Conservation (phyloP, 2,113 vertebrate genomes). For the Macquaria australasica region DNA sequence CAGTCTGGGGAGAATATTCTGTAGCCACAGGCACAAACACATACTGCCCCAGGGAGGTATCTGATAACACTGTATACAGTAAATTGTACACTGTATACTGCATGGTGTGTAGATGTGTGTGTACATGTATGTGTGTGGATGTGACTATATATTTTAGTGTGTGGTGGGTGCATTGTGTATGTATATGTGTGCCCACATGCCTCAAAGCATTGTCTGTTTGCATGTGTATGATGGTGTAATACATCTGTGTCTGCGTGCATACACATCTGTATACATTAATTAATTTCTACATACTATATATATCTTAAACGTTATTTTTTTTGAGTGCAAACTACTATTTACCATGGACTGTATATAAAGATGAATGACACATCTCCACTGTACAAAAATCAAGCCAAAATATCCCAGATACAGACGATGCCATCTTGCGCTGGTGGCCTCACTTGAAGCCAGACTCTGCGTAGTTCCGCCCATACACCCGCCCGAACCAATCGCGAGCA, state of each 20-base stretch:
- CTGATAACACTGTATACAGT: constrained; percentile 52
- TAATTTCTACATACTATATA: neutral
- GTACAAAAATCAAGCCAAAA: too few species aligned
- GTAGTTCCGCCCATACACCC: too few species aligned
- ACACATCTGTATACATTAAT: neutral
- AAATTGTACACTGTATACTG: constrained; percentile 13
- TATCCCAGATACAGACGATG: too few species aligned
- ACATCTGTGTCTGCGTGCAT: neutral
- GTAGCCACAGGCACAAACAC: constrained; percentile 60
- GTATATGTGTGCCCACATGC: neutral
- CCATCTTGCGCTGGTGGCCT: too few species aligned
- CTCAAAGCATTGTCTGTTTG: neutral
- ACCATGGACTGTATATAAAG: too few species aligned
- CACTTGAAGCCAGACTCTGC: too few species aligned
- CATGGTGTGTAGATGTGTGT: neutral
- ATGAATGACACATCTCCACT: too few species aligned
- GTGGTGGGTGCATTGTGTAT: neutral
- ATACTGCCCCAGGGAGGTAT: constrained; percentile 47
- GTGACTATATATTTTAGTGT: neutral
- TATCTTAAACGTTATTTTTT: too few species aligned
- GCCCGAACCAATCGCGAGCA: too few species aligned
- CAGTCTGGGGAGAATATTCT: constrained; percentile 52
- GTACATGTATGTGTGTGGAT: neutral
- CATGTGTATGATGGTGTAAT: too few species aligned
- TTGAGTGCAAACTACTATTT: neutral